Conservation (phyloP, 1,140 invertebrate genomes). For the Olivierus martensii region DNA sequence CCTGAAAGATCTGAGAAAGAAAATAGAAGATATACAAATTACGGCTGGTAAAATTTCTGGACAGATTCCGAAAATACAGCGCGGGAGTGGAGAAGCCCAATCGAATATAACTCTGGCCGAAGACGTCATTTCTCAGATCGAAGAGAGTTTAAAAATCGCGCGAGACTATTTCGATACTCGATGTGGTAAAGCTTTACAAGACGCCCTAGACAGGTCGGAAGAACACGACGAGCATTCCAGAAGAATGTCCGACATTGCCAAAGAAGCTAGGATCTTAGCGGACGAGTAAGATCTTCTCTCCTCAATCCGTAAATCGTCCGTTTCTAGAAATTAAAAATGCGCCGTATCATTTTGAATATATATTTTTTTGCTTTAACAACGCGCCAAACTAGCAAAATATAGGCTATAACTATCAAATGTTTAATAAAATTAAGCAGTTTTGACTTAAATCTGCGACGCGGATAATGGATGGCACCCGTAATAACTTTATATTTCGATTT, state of each 20-base stretch:
- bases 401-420: too few species aligned
- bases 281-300: slow-evolving; percentile 47
- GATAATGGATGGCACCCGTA: too few species aligned
- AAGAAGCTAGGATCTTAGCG: slow-evolving; percentile 64
- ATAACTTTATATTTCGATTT: too few species aligned
- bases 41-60: slow-evolving; percentile 22
- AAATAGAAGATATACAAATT: slow-evolving; percentile 33
- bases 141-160: slow-evolving; percentile 51
- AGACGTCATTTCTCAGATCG: slow-evolving; percentile 51
- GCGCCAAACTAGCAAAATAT: too few species aligned
- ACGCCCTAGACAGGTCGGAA: slow-evolving; percentile 62
- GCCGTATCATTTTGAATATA: too few species aligned
- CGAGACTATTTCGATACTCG: slow-evolving; percentile 60
- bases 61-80: slow-evolving; percentile 28
- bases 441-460: too few species aligned
- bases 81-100: slow-evolving; percentile 19
- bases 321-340: too few species aligned
- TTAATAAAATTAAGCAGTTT: too few species aligned
- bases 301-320: too few species aligned
- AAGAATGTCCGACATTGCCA: slow-evolving; percentile 79
- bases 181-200: slow-evolving; percentile 54
- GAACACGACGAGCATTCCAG: slow-evolving; percentile 78
- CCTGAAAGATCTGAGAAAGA: too few species aligned
- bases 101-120: slow-evolving; percentile 53
- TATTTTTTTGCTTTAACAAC: too few species aligned